Percentiles rank a stretch among this genome's conserved stretches.
These are phyloP conservation scores for Lathamus discolor DNA, from an alignment of 2,113 vertebrate species.

Conservation along the genomic window DNA sequence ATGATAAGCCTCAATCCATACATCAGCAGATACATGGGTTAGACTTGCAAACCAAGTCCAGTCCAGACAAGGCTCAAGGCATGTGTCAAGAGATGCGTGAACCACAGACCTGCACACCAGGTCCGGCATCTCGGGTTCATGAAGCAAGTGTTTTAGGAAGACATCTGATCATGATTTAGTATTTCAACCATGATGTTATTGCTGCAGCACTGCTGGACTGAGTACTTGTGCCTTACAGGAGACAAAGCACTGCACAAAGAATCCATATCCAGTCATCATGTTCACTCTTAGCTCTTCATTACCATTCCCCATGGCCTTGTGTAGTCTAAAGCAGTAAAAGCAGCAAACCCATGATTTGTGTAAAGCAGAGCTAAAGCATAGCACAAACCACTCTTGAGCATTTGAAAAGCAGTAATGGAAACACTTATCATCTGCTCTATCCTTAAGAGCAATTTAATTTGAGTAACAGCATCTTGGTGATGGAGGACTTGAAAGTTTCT, in stretches of 20 bases:
- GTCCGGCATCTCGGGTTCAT: not conserved
- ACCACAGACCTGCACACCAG: too few species aligned
- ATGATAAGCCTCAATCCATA: not conserved
- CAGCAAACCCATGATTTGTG: not conserved
- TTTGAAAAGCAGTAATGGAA: not conserved
- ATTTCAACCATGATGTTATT: not conserved
- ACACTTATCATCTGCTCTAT: not conserved
- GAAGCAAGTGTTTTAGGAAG: not conserved
- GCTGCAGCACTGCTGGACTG: not conserved
- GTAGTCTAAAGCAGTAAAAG: not conserved
- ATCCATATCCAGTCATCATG: not conserved
- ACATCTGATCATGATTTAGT: not conserved
- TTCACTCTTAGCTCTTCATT: not conserved
- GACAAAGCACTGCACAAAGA: not conserved
- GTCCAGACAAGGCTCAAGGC: not conserved
- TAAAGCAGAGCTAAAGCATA: not conserved
- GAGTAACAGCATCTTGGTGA: not conserved
- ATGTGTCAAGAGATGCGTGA: rapidly evolving
- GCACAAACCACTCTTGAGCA: rapidly evolving
- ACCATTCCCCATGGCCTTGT: rapidly evolving
- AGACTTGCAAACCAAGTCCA: not conserved
- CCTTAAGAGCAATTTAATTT: not conserved
- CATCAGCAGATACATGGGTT: too few species aligned
- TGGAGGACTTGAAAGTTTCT: not conserved
- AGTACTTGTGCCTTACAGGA: not conserved